Percentiles rank a stretch among this genome's conserved stretches.
These are phyloP conservation scores for Tragelaphus imberbis DNA, from an alignment of 2,113 vertebrate genomes.

Conservation along the genomic window DNA sequence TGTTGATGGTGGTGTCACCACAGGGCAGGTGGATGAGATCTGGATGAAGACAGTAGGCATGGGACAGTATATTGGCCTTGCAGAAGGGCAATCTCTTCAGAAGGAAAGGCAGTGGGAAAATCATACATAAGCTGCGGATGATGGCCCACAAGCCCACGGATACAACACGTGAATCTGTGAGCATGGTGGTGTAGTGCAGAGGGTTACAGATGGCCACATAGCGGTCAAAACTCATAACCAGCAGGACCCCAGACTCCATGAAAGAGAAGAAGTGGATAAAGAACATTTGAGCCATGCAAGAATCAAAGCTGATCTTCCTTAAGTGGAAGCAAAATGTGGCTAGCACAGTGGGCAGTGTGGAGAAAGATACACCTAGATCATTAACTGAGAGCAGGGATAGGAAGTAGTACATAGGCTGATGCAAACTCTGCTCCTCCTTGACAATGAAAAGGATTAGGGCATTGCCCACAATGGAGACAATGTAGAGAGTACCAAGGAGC, in stretches of 20 bases:
- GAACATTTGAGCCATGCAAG: slow-evolving; percentile 62
- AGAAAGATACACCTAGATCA: slow-evolving; percentile 61
- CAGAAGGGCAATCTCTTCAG: slow-evolving; percentile 57
- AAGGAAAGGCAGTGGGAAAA: slow-evolving; percentile 60
- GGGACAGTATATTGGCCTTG: slow-evolving; percentile 36
- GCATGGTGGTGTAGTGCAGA: slow-evolving; percentile 27
- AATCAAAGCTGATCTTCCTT: slow-evolving; percentile 57
- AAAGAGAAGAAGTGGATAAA: slow-evolving; percentile 57
- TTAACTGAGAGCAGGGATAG: slow-evolving; percentile 61
- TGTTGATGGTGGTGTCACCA: slow-evolving; percentile 23
- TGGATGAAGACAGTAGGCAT: slow-evolving; percentile 64
- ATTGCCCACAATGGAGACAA: slow-evolving; percentile 54
- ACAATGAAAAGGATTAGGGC: slow-evolving; percentile 46
- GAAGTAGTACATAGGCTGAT: slow-evolving; percentile 73
- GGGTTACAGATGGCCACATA: slow-evolving; percentile 68
- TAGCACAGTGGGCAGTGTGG: slow-evolving; percentile 51
- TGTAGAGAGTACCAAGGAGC: slow-evolving; percentile 47
- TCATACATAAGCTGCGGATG: slow-evolving; percentile 37
- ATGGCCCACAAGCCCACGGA: not conserved
- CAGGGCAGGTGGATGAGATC: slow-evolving; percentile 59
- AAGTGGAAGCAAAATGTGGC: slow-evolving; percentile 63
- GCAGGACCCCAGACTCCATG: slow-evolving; percentile 51
- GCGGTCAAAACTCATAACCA: slow-evolving; percentile 50
- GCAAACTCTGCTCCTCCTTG: slow-evolving; percentile 54
- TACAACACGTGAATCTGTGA: slow-evolving; percentile 26